These are phyloP conservation scores for Aphelinus certus DNA, from an alignment of 1,140 invertebrate genomes.

Conservation along the genomic window DNA sequence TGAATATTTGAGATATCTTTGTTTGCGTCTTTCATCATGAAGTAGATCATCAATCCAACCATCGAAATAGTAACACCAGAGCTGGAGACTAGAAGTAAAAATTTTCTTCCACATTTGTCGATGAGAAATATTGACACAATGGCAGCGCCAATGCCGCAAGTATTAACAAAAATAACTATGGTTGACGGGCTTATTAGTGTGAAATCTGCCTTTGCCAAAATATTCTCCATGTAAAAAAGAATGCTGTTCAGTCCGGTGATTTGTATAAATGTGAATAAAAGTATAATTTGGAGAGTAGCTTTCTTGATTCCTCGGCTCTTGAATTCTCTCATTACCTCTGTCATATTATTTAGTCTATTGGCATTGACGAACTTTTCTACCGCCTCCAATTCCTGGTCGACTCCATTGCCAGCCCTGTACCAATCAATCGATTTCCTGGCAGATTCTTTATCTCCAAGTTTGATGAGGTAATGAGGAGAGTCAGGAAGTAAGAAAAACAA, in stretches of 20 bases:
- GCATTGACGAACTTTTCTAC: constrained; percentile 28
- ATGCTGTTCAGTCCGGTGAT: constrained; percentile 79
- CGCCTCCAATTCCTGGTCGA: constrained; percentile 18
- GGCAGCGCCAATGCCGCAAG: constrained; percentile 68
- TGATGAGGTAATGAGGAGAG: constrained; percentile 76
- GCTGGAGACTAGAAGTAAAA: constrained; percentile 70
- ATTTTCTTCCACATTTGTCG: constrained; percentile 76
- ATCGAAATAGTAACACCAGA: constrained; percentile 66
- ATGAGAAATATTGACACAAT: constrained; percentile 70
- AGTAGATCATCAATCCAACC: constrained; percentile 70
- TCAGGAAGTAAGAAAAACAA: constrained; percentile 76
- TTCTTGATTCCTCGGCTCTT: constrained; percentile 55
- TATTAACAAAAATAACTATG: constrained; percentile 73
- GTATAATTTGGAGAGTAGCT: constrained; percentile 71
- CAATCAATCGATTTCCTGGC: constrained; percentile 65
- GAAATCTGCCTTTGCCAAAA: constrained; percentile 70
- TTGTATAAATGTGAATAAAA: constrained; percentile 79
- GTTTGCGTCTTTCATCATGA: constrained; percentile 67
- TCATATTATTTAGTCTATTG: background rate
- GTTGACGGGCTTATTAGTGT: constrained; percentile 59
- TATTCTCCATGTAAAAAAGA: constrained; percentile 77
- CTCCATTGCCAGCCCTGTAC: constrained; percentile 23
- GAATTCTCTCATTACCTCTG: constrained; percentile 12
- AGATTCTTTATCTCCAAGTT: constrained; percentile 48
- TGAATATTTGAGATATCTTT: constrained; percentile 54